Evolutionary conservation across 2,888 invertebrate genomes (phyloP).

Genomic region (Diabrotica balteata): DNA sequence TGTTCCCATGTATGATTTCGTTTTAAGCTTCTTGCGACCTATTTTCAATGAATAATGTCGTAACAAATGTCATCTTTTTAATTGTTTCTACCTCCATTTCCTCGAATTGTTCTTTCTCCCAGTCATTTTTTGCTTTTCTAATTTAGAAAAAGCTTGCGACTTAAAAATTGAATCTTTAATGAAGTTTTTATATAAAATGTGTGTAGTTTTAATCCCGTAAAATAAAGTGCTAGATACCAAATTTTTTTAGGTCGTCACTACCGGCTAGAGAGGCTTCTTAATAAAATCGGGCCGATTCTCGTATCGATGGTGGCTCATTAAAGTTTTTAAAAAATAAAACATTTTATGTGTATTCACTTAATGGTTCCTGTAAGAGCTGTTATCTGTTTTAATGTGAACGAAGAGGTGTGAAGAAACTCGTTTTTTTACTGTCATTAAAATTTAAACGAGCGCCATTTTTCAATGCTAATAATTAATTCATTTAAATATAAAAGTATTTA

Average conservation of each 20-base stretch:
- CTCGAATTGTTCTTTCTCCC: too few relatives aligned
- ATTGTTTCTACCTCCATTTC: too few relatives aligned
- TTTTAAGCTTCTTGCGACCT: too few relatives aligned
- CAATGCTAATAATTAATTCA: conserved; percentile 53
- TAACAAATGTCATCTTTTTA: too few relatives aligned
- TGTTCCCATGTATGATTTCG: too few relatives aligned
- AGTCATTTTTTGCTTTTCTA: too few relatives aligned
- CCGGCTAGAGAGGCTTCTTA: not conserved
- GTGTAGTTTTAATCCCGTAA: too few relatives aligned
- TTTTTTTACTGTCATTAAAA: conserved; percentile 51
- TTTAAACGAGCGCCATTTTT: conserved; percentile 52
- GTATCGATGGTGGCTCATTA: conserved; percentile 27
- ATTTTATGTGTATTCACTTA: conserved; percentile 43
- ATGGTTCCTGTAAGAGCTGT: conserved; percentile 42
- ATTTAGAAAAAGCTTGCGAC: too few relatives aligned
- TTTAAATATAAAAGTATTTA: conserved; percentile 55
- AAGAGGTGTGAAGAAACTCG: conserved; percentile 53
- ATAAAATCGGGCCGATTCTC: not conserved
- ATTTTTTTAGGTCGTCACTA: not conserved
- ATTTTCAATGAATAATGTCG: too few relatives aligned
- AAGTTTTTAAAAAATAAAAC: conserved; percentile 42
- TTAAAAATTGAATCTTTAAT: too few relatives aligned
- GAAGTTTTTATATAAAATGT: too few relatives aligned
- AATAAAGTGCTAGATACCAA: too few relatives aligned
- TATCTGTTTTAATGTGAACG: conserved; percentile 45